A percentile compares a stretch with the other conserved stretches of the same genome.
Evolutionary conservation across 2,797 vertebrate genomes (phyloP).

Genomic region (Tragelaphus oryx): DNA sequence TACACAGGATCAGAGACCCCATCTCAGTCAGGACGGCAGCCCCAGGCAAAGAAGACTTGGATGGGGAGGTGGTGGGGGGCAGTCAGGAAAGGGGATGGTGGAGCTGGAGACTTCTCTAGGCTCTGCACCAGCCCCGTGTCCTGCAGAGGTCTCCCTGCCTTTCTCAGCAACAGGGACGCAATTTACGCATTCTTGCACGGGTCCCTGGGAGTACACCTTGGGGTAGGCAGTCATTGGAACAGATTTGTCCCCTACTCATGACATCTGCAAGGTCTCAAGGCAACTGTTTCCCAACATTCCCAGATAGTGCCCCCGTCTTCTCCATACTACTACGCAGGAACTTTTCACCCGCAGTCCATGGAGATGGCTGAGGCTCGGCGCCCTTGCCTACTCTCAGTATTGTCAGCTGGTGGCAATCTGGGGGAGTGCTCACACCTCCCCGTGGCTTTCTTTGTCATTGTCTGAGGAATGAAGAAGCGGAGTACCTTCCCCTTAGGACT

Average conservation of each 20-base stretch:
- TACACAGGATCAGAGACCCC: rapidly evolving
- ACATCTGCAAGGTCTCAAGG: background rate
- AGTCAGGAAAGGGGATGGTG: background rate
- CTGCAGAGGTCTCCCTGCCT: background rate
- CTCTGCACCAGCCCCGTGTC: background rate
- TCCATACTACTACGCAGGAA: background rate
- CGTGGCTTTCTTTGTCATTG: background rate
- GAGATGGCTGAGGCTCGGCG: rapidly evolving
- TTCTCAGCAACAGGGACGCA: background rate
- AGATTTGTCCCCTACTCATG: background rate
- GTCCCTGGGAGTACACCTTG: background rate
- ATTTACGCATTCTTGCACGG: background rate
- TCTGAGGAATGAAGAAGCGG: background rate
- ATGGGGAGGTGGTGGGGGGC: no score
- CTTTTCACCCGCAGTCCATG: background rate
- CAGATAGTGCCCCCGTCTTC: background rate
- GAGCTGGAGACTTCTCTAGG: background rate
- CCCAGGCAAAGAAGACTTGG: rapidly evolving
- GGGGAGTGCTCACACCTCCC: background rate
- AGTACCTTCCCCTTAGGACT: background rate
- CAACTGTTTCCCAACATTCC: background rate
- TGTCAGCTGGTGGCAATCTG: background rate
- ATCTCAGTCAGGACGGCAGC: rapidly evolving
- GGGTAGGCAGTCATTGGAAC: background rate
- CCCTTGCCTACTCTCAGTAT: rapidly evolving